Evolutionary conservation across 2,888 invertebrate species (phyloP), one percentile per base, ranked within the genome.

Genomic region (Drosophila birchii): DNA sequence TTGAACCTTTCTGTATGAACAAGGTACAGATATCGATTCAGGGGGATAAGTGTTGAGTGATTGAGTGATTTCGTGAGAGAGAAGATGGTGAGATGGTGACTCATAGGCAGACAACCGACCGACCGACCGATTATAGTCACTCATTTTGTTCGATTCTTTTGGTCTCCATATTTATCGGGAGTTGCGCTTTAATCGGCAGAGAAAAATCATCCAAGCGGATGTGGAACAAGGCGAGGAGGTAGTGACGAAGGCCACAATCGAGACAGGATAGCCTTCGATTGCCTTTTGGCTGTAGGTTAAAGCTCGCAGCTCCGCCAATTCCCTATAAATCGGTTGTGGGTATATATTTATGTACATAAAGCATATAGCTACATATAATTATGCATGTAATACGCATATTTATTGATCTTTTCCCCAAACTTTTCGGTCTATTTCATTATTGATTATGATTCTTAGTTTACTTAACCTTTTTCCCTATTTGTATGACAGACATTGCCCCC

Each of bases 381-480:
- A 54, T 60, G 39, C 39, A 51, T 38, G 47, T 34, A 34, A 20
- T 45, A 53, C 53, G 32, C 54, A 47, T 67, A 47, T 49, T 56
- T 67, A 68, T 68, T 67, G 44, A 59, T 41, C 59, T 39, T 12
- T 56, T 67, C n/a, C 29, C 18, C 20, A 11, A 47, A 5, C 16
- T 47, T 9, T 62, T 29, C 51, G 2, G 71, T 49, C 61, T 44
- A 61, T 56, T 44, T 41, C 56, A 43, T 62, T 71, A 71, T 71
- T 62, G 62, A 71, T 71, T 71, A 61, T 51, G 49, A 71, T 71
- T 71, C 34, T 20, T 34, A 55, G 49, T 55, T 61, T 20, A 49
- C 12, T 26, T 47, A 38, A 45, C 9, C 3, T 47, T 39, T 39
- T 26, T 29, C 20, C 45, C 32, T 0, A 4, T 67, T 32, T 44